phyloP scores from a whole-genome alignment of 2,888 invertebrate species.

The Apodemia hepburni region DNA sequence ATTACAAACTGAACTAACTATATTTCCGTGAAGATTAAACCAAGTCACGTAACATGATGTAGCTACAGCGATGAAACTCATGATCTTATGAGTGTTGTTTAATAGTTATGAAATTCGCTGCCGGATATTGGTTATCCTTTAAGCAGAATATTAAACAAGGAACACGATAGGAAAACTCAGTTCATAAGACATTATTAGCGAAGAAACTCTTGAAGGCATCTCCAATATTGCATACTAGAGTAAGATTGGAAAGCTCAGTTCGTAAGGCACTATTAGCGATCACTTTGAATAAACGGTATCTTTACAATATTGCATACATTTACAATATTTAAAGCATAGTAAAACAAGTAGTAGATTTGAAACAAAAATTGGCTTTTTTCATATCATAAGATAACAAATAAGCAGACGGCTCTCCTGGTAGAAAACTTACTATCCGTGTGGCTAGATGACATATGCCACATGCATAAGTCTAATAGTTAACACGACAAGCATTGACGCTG shows the following conservation, averaged over 20 bases:
- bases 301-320: too few relatives aligned
- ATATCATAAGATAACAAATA: too few relatives aligned
- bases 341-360: too few relatives aligned
- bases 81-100: constrained; percentile 7
- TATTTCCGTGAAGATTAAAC: neutral
- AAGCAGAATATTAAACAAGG: constrained; percentile 5
- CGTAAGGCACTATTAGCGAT: neutral
- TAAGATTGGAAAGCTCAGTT: neutral
- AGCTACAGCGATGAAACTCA: neutral
- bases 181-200: constrained; percentile 3
- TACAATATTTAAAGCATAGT: too few relatives aligned
- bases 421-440: too few relatives aligned
- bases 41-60: constrained; percentile 3
- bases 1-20: constrained; percentile 1
- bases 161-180: neutral
- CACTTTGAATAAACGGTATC: neutral
- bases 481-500: too few relatives aligned
- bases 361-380: too few relatives aligned
- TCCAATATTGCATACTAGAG: neutral
- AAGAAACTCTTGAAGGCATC: constrained; percentile 1
- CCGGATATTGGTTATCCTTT: constrained; percentile 3
- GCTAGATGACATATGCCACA: too few relatives aligned
- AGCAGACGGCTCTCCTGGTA: too few relatives aligned
- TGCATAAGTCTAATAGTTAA: too few relatives aligned
- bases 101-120: constrained; percentile 5